Conservation (phyloP, 1,140 invertebrate genomes). For the Hyposmocoma kahamanoa region DNA sequence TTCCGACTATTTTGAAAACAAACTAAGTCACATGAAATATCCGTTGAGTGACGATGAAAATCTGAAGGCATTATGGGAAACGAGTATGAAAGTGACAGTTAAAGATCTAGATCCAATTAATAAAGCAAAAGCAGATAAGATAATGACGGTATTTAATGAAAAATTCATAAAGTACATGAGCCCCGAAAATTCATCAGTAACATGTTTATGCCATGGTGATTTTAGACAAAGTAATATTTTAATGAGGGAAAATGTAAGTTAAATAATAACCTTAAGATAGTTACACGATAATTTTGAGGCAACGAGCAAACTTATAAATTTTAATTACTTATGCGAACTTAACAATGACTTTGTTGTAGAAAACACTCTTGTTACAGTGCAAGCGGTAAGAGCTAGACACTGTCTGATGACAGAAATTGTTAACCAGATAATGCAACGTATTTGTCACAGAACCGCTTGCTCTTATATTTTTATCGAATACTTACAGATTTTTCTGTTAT, state of each 20-base stretch:
- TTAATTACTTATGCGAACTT: too few species aligned
- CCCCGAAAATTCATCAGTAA: not conserved
- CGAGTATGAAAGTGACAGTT: not conserved
- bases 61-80: too few species aligned
- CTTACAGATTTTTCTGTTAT: too few species aligned
- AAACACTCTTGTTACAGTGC: too few species aligned
- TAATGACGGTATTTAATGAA: not conserved
- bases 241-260: constrained; percentile 20
- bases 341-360: too few species aligned
- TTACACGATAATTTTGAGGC: too few species aligned
- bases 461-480: too few species aligned
- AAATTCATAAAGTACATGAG: not conserved
- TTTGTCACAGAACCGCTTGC: too few species aligned
- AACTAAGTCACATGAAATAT: not conserved
- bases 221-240: constrained; percentile 32
- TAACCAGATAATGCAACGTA: too few species aligned
- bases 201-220: constrained; percentile 30
- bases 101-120: not conserved
- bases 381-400: too few species aligned
- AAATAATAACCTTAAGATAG: constrained; percentile 2
- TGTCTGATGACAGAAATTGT: too few species aligned
- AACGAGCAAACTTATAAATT: too few species aligned
- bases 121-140: not conserved
- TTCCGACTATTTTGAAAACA: not conserved
- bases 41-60: not conserved